A percentile compares a stretch with the other conserved stretches of the same genome.
Evolutionary conservation across 1,140 invertebrate species (phyloP).

Genomic region (Teleogryllus occipitalis): DNA sequence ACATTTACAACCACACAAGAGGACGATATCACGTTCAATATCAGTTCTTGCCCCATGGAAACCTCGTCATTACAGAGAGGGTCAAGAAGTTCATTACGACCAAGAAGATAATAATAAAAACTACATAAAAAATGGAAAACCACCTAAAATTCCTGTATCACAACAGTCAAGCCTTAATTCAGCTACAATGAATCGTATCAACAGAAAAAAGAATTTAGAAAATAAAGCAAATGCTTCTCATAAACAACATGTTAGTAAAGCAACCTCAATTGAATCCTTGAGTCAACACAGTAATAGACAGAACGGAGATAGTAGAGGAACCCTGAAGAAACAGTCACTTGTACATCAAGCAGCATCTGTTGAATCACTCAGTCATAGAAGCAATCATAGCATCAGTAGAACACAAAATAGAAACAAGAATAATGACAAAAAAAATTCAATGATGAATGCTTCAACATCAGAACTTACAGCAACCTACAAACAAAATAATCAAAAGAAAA

Average conservation of each 20-base stretch:
- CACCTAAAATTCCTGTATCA: conserved; percentile 22
- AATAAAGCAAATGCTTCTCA: conserved; percentile 12
- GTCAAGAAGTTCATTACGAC: conserved; percentile 68
- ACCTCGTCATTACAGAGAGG: conserved; percentile 59
- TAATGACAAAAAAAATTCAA: conserved; percentile 11
- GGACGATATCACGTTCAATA: conserved; percentile 70
- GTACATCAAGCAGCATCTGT: conserved; percentile 10
- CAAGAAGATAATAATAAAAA: conserved; percentile 22
- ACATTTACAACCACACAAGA: conserved; percentile 51
- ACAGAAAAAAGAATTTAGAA: neutral
- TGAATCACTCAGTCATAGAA: conserved; percentile 16
- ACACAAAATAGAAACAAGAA: neutral
- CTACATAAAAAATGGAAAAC: conserved; percentile 30
- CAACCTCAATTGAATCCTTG: conserved; percentile 32
- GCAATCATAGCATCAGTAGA: neutral
- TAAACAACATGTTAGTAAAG: conserved; percentile 21
- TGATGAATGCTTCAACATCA: conserved; percentile 6
- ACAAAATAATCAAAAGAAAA: conserved; percentile 7
- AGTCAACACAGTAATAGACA: conserved; percentile 33
- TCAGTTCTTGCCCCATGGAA: conserved; percentile 73
- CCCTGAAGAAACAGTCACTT: neutral
- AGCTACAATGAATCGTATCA: conserved; percentile 11
- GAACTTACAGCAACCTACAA: conserved; percentile 11
- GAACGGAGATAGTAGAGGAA: neutral
- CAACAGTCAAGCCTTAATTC: neutral